A percentile compares a stretch with the other conserved stretches of the same genome.
These are phyloP conservation scores for Andrena minutula DNA, from an alignment of 2,888 invertebrate species.

Conservation along the genomic window DNA sequence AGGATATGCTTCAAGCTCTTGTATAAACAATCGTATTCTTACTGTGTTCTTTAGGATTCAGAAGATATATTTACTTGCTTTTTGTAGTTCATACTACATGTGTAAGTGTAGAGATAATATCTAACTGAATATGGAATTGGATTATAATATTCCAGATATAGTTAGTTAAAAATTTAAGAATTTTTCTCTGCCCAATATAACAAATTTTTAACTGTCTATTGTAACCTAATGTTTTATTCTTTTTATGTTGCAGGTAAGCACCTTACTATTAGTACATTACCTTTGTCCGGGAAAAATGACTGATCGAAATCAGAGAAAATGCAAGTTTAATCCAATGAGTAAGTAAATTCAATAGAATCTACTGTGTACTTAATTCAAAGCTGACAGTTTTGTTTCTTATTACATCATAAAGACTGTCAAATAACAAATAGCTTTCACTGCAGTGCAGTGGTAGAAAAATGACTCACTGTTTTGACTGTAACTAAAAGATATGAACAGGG, in stretches of 20 bases:
- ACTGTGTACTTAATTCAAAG: neutral
- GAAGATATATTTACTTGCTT: too few species aligned
- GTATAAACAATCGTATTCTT: too few species aligned
- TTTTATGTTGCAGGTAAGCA: conserved; percentile 27
- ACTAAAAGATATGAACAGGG: too few species aligned
- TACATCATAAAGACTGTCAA: too few species aligned
- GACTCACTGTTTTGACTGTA: too few species aligned
- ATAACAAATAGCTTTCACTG: too few species aligned
- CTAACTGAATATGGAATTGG: neutral
- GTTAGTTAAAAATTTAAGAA: neutral
- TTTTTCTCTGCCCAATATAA: too few species aligned
- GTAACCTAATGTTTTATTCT: neutral
- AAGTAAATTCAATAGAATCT: conserved; percentile 5
- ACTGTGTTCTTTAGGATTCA: too few species aligned
- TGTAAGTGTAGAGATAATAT: neutral
- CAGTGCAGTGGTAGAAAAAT: too few species aligned
- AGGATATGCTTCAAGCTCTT: too few species aligned
- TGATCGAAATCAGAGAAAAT: neutral
- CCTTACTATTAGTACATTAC: neutral
- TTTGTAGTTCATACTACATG: neutral
- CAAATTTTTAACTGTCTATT: neutral
- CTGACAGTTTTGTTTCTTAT: neutral
- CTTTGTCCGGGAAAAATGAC: neutral
- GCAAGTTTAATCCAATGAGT: neutral
- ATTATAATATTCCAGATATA: neutral